These are phyloP conservation scores for Cephus pygmeus DNA, from an alignment of 2,888 invertebrate genomes.

Conservation along the genomic window DNA sequence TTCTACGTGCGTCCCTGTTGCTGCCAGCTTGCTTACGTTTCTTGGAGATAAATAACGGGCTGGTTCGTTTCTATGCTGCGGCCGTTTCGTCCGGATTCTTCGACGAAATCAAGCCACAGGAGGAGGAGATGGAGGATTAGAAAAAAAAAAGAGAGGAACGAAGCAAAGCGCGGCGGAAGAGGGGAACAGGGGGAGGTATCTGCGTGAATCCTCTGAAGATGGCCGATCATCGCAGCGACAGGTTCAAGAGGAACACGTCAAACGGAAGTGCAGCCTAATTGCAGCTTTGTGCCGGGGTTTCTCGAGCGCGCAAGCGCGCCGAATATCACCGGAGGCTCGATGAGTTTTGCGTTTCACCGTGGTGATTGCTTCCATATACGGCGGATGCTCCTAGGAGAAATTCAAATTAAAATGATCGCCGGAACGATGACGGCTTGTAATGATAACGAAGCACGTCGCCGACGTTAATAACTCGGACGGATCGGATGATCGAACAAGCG, in stretches of 20 bases:
- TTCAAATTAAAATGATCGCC: slow-evolving; percentile 42
- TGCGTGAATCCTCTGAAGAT: background rate
- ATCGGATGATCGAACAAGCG: slow-evolving; percentile 18
- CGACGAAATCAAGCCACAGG: background rate
- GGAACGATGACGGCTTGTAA: slow-evolving; percentile 25
- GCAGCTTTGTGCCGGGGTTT: background rate
- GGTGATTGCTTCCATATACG: slow-evolving; percentile 49
- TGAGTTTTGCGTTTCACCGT: slow-evolving; percentile 16
- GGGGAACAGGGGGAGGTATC: background rate
- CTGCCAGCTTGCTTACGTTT: background rate
- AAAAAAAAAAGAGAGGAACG: slow-evolving; percentile 22
- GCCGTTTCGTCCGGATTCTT: background rate
- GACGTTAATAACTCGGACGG: slow-evolving; percentile 43
- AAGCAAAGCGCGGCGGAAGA: background rate
- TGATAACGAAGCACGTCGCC: slow-evolving; percentile 41
- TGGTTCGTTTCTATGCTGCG: background rate
- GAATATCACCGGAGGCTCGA: background rate
- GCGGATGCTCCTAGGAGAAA: slow-evolving; percentile 34
- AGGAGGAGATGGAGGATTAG: background rate
- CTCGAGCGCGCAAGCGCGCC: slow-evolving; percentile 1
- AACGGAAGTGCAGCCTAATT: slow-evolving; percentile 12
- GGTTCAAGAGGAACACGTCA: background rate
- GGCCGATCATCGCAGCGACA: background rate
- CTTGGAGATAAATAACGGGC: background rate
- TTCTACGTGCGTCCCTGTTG: background rate